Percentiles rank a stretch among this genome's conserved stretches.
These are phyloP conservation scores for Thalassarche chlororhynchos DNA, from an alignment of 2,113 vertebrate species.

Conservation along the genomic window DNA sequence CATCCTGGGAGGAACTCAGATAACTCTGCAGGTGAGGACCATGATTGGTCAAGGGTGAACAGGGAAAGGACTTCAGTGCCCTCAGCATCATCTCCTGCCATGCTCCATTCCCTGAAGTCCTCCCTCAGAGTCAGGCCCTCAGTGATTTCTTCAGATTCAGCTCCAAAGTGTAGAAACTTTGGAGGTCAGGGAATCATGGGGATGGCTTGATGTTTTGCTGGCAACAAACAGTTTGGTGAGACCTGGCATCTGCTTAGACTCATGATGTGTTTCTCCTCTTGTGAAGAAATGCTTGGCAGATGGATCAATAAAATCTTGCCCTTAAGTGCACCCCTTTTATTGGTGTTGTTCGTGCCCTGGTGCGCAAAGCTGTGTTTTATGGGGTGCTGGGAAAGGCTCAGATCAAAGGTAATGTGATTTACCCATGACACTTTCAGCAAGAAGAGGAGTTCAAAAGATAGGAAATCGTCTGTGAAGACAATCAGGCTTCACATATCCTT, in stretches of 20 bases:
- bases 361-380: slow-evolving; percentile 7
- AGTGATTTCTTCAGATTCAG: neutral
- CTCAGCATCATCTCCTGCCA: neutral
- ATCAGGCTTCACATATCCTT: neutral
- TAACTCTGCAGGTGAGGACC: neutral
- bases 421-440: neutral
- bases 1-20: neutral
- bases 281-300: slow-evolving; percentile 26
- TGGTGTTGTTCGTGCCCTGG: neutral
- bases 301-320: neutral
- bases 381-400: neutral
- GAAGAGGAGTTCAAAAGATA: neutral
- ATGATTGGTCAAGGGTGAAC: neutral
- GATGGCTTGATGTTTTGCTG: neutral
- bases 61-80: neutral
- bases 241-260: neutral
- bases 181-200: neutral
- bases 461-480: neutral
- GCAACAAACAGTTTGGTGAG: neutral
- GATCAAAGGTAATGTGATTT: slow-evolving; percentile 21
- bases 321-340: neutral
- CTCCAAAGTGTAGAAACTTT: neutral
- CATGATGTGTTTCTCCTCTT: neutral
- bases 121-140: neutral
- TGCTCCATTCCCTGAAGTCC: neutral